Percentiles rank a stretch among this genome's conserved stretches.
Conservation (phyloP, 2,797 vertebrate species). For the Dromococcyx pavoninus region DNA sequence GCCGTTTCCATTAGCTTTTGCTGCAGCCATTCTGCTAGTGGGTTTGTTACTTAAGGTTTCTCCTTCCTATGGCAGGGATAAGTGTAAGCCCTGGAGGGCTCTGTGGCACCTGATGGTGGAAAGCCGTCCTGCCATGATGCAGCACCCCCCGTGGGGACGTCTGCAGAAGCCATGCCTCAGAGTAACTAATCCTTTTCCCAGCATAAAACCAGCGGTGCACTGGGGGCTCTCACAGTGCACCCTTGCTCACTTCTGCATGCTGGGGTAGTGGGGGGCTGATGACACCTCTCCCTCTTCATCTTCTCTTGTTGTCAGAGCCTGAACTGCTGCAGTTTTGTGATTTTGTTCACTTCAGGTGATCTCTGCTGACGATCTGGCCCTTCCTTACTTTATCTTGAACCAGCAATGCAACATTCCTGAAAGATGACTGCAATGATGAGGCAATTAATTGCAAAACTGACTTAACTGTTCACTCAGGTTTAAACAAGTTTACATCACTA, state of each 20-base stretch:
- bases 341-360: neutral
- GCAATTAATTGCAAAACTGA: constrained; percentile 67
- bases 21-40: neutral
- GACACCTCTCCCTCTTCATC: neutral
- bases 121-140: neutral
- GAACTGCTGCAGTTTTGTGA: neutral
- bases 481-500: constrained; percentile 68
- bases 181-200: neutral
- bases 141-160: rapidly evolving
- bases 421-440: constrained; percentile 55
- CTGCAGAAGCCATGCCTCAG: neutral
- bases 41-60: neutral
- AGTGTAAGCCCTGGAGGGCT: neutral
- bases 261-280: neutral
- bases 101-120: neutral
- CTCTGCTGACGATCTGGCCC: neutral
- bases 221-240: rapidly evolving
- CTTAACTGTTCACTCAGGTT: constrained; percentile 54
- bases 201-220: rapidly evolving
- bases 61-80: neutral
- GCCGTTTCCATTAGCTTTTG: neutral
- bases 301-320: neutral
- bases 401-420: constrained; percentile 54
- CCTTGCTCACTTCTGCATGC: rapidly evolving
- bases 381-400: neutral